Evolutionary conservation across 2,888 invertebrate species (phyloP), one percentile per base, ranked within the genome.

Genomic region (Brachylomia viminalis): DNA sequence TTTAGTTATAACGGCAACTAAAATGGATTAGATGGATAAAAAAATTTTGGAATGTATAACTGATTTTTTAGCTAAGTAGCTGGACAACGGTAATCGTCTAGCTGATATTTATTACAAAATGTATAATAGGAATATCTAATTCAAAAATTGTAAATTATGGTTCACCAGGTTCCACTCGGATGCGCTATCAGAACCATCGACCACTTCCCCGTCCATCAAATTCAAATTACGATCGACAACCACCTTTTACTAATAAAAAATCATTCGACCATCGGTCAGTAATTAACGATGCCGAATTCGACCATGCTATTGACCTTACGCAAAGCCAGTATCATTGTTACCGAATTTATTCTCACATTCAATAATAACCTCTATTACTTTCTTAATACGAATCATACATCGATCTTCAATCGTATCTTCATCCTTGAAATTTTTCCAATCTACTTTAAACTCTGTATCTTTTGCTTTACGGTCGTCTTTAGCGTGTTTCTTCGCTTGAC

Each of bases 231-330:
- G 69, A 88, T 87, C 88, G 87, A 86, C 86, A 85, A 88, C 85
- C 88, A 86, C 85, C 88, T 88, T 85, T 87, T 80, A 86, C 88
- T 86, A 87, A 85, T 89, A 89, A 89, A 90, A 91, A 91, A 88
- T 85, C 89, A 88, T 87, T 89, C 88, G 89, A 86, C 84, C 89
- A 91, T 92, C 91, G 90, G 89, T 89, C 91, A 90, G 93, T 92
- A 95, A 95, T 95, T 95, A 95, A 94, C 93, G 87, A 93, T 93
- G 92, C 94, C 93, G 91, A 95, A 95, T 95, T 95, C 92, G 93
- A 94, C 92, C 91, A 91, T 92, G 95, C 93, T 95, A 95, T 95
- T 95, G 95, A 96, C 95, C 95, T 95, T 93, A 92, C 86, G 87
- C 83, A 54, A 83, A 86, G 76, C 79, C 82, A 89, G 85, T 90